A percentile compares a stretch with the other conserved stretches of the same genome.
phyloP scores from a whole-genome alignment of 2,797 vertebrate genomes.

The Poecilia picta region DNA sequence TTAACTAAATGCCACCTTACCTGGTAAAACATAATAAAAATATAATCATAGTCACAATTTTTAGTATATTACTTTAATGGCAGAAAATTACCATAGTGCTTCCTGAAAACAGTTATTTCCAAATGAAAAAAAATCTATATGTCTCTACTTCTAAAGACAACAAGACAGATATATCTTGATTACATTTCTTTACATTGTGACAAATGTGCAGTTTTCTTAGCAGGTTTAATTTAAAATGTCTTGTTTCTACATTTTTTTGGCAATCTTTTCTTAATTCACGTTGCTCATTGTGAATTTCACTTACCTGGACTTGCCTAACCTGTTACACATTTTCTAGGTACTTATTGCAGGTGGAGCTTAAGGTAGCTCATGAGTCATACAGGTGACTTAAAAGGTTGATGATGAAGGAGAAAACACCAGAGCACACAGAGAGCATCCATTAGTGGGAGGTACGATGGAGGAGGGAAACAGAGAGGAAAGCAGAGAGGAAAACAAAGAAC shows the following conservation, averaged over 20 bases:
- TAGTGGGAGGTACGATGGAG: not conserved
- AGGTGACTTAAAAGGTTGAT: not conserved
- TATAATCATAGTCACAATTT: not conserved
- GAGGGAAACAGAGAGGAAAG: too few species aligned
- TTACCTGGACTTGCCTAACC: not conserved
- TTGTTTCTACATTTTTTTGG: not conserved
- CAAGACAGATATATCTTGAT: not conserved
- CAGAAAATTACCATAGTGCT: not conserved
- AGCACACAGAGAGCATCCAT: not conserved
- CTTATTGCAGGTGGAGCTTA: not conserved
- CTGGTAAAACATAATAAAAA: not conserved
- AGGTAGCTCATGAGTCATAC: not conserved
- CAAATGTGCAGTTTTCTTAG: not conserved
- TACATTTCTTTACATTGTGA: not conserved
- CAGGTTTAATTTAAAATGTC: not conserved
- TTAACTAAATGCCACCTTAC: not conserved
- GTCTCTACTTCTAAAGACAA: not conserved
- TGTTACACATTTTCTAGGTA: not conserved
- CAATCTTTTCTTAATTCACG: not conserved
- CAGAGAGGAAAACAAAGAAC: too few species aligned
- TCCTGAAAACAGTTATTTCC: not conserved
- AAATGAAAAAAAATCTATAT: too few species aligned
- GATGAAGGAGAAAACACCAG: not conserved
- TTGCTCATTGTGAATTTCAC: not conserved
- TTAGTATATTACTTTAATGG: not conserved